Evolutionary conservation across 2,888 invertebrate species (phyloP).

Genomic region (Apamea monoglypha): DNA sequence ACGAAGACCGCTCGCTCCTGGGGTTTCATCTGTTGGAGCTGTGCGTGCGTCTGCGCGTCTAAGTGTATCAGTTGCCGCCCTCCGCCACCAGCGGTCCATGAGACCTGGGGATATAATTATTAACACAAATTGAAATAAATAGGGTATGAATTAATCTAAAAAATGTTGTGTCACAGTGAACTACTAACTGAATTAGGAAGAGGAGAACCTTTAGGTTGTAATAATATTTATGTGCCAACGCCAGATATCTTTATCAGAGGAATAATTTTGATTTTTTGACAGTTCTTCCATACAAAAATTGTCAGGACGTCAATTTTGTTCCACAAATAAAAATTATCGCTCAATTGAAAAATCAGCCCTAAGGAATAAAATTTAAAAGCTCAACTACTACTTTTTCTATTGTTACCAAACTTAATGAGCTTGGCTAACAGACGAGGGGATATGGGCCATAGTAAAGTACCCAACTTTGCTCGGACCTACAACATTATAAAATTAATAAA

Average conservation of each 20-base stretch:
- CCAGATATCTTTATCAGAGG: too few relatives aligned
- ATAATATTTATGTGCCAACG: too few relatives aligned
- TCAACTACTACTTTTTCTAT: too few relatives aligned
- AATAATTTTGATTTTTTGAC: too few relatives aligned
- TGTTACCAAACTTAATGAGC: too few relatives aligned
- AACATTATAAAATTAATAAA: slow-evolving; percentile 1
- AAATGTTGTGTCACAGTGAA: not conserved
- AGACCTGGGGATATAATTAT: slow-evolving; percentile 76
- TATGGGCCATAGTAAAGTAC: not conserved
- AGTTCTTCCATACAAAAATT: too few relatives aligned
- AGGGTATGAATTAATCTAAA: not conserved
- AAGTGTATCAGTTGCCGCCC: slow-evolving; percentile 94
- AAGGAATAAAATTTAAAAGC: too few relatives aligned
- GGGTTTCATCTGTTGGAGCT: slow-evolving; percentile 95
- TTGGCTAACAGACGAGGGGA: too few relatives aligned
- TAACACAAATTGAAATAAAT: not conserved
- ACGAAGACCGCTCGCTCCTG: slow-evolving; percentile 95
- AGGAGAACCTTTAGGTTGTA: not conserved
- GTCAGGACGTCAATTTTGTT: too few relatives aligned
- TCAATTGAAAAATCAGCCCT: too few relatives aligned
- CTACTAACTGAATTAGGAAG: not conserved
- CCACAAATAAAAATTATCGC: too few relatives aligned
- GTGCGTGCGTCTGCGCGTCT: slow-evolving; percentile 95
- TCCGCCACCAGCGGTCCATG: slow-evolving; percentile 87
- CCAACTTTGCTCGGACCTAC: not conserved